Evolutionary conservation across 2,113 vertebrate genomes (phyloP), one percentile per base, ranked within the genome.

Genomic region (Tichodroma muraria): DNA sequence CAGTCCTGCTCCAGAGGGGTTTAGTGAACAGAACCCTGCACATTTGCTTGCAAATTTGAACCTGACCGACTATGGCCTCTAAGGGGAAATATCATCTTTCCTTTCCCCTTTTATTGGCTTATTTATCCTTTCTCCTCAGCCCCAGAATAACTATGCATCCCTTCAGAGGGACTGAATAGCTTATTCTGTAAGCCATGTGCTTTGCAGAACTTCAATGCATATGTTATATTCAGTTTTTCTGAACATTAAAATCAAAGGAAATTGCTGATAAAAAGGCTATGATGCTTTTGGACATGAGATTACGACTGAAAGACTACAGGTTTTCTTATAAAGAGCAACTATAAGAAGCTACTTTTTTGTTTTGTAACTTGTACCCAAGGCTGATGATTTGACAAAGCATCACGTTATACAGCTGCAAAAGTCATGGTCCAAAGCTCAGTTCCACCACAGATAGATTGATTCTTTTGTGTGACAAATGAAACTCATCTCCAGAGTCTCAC

Each of bases 41-140:
- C 54, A 53, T 85, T 77, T 69, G 40, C 57, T 69, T 91, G 84
- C 45, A 96, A 89, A 95, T 95, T 89, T 65, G 73, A 88, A 85
- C 35, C 47, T 56, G 59, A 56, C 37, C 78, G 88, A 22, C 42
- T 82, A 28, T 3, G 82, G 59, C 78, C 63, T 92, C 79, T 56
- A 31, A 66, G 38, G 42, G 50, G 40, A 95, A 93, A 73, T n/a
- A 80, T 4, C 38, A 65, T 66, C 68, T 80, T 91, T 79, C 15
- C 12, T 82, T 91, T 83, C 59, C 25, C 53, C 22, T 85, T 91
- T 73, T 27, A 80, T 23, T 60, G 31, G 60, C 12, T 77, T 89
- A 82, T 80, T 88, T 93, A 77, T 70, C 28, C 9, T 45, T 15
- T 75, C 23, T 76, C 16, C 38, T 85, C 64, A 82, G 68, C 47